Evolutionary conservation across 37 sponge, comb jelly and placozoan species (phyloP).

Genomic region (Spongilla lacustris): DNA sequence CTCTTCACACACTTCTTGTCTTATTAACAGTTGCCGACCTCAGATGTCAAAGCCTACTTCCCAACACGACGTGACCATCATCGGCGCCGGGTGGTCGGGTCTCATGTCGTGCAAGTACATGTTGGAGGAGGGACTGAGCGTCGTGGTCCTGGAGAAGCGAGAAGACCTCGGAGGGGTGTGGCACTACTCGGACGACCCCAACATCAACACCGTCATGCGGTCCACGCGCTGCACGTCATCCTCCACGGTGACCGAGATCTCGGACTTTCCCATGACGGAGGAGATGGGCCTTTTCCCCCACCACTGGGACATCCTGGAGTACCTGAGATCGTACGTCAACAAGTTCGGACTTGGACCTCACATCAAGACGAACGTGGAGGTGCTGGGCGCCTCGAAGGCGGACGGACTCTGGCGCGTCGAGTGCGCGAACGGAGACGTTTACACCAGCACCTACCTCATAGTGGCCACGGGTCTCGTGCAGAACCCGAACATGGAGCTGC

Average conservation of each 20-base stretch:
- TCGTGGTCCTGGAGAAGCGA: slow-evolving; percentile 81
- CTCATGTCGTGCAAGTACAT: slow-evolving; percentile 82
- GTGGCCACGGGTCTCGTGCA: slow-evolving; percentile 61
- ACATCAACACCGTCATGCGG: slow-evolving; percentile 77
- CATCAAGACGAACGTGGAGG: slow-evolving; percentile 75
- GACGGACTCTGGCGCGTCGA: slow-evolving; percentile 51
- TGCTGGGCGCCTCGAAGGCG: slow-evolving; percentile 47
- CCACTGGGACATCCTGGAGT: slow-evolving; percentile 69
- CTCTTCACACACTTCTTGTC: no score
- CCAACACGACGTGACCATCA: slow-evolving; percentile 90
- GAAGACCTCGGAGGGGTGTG: slow-evolving; percentile 91
- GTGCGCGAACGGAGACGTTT: slow-evolving; percentile 37
- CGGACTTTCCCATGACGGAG: slow-evolving; percentile 95
- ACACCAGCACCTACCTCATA: slow-evolving; percentile 58
- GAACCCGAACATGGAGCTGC: slow-evolving; percentile 52
- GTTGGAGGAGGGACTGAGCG: slow-evolving; percentile 89
- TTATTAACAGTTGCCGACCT: no score
- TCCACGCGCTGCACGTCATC: slow-evolving; percentile 70
- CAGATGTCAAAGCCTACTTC: neutral
- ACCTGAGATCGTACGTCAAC: slow-evolving; percentile 73
- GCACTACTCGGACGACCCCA: slow-evolving; percentile 79
- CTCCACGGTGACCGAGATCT: slow-evolving; percentile 81
- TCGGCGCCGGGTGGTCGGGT: slow-evolving; percentile 94
- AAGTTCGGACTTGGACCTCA: slow-evolving; percentile 73
- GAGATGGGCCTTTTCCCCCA: slow-evolving; percentile 81